Conservation (phyloP, 2,888 invertebrate genomes). For the Leptura quadrifasciata region DNA sequence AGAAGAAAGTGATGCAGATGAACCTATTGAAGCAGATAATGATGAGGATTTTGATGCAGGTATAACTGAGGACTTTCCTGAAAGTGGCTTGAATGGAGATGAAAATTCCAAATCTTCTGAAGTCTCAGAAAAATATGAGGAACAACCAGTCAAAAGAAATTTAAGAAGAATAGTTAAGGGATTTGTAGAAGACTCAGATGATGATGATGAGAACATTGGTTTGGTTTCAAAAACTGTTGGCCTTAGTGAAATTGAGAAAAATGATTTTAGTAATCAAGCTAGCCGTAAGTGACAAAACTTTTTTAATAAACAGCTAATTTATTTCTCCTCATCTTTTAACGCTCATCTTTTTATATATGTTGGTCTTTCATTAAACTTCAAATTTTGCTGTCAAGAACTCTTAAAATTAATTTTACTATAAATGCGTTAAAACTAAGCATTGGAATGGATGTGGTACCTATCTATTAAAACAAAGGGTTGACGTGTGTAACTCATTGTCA, state of each 20-base stretch:
- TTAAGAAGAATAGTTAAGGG: slow-evolving; percentile 67
- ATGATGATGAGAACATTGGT: slow-evolving; percentile 58
- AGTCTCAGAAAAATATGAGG: slow-evolving; percentile 45
- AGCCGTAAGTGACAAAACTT: slow-evolving; percentile 44
- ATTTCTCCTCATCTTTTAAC: no score
- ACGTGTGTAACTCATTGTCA: no score
- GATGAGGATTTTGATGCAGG: slow-evolving; percentile 59
- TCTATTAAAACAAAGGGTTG: no score
- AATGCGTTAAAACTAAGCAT: no score
- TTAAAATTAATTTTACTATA: no score
- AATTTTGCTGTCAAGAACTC: no score
- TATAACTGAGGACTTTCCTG: slow-evolving; percentile 52
- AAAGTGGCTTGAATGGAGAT: slow-evolving; percentile 42
- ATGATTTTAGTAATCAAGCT: slow-evolving; percentile 34
- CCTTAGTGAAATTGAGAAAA: background rate
- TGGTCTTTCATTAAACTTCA: no score
- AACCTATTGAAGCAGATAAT: slow-evolving; percentile 61
- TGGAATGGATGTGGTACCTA: no score
- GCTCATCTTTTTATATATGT: no score
- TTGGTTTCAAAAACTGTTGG: background rate
- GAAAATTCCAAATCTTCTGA: slow-evolving; percentile 1
- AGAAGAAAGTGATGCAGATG: slow-evolving; percentile 62
- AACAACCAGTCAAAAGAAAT: slow-evolving; percentile 55
- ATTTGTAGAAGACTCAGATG: slow-evolving; percentile 68
- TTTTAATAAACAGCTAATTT: no score